Percentiles rank a stretch among this genome's conserved stretches.
Evolutionary conservation across 1,140 invertebrate species (phyloP).

Genomic region (Pogonus chalceus): DNA sequence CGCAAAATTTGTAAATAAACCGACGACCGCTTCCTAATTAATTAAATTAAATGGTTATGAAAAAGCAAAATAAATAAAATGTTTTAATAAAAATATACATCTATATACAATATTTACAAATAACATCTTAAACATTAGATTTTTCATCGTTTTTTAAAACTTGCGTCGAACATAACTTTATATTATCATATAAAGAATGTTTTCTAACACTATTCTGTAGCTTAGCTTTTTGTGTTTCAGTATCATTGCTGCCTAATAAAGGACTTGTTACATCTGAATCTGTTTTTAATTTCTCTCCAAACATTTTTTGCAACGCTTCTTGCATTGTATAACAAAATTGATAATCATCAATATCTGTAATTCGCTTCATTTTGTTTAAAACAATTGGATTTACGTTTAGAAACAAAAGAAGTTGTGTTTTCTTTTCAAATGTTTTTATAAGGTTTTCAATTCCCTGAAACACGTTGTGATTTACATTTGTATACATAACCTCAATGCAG

Average conservation of each 20-base stretch:
- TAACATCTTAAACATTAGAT: background rate
- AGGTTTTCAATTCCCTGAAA: constrained; percentile 24
- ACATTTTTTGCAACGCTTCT: constrained; percentile 12
- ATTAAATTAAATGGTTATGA: too few relatives aligned
- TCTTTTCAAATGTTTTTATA: constrained; percentile 22
- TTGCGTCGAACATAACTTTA: background rate
- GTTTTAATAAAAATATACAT: background rate
- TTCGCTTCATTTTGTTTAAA: constrained; percentile 16
- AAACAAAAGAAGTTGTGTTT: constrained; percentile 18
- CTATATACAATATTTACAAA: background rate
- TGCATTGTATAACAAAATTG: constrained; percentile 16
- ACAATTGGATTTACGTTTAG: constrained; percentile 22
- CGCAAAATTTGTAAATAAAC: too few relatives aligned
- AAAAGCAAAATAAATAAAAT: too few relatives aligned
- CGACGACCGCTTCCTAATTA: too few relatives aligned
- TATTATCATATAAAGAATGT: background rate
- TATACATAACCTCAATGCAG: background rate
- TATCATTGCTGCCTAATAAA: constrained; percentile 11
- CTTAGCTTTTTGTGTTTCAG: constrained; percentile 8
- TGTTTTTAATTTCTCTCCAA: constrained; percentile 7
- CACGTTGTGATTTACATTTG: constrained; percentile 6
- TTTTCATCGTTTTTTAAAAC: background rate
- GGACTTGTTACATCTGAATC: constrained; percentile 12
- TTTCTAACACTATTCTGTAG: background rate
- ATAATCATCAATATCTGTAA: constrained; percentile 19